Conservation (phyloP, 1,140 invertebrate species). For the Brachystomella parvula region DNA sequence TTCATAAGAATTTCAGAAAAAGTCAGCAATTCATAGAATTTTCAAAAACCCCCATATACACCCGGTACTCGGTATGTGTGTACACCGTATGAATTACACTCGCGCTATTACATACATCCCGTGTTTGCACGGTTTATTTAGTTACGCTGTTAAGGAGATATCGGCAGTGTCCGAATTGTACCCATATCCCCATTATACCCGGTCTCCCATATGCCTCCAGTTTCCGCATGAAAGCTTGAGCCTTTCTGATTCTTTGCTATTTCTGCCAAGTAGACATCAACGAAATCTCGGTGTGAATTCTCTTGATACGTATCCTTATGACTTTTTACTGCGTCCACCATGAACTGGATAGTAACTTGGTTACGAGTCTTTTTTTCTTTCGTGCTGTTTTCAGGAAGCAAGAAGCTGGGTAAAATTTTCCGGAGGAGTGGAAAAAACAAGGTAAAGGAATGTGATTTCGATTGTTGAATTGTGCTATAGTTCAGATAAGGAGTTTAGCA, state of each 20-base stretch:
- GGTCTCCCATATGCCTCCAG: neutral
- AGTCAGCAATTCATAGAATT: too few relatives aligned
- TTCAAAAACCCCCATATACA: too few relatives aligned
- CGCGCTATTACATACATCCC: too few relatives aligned
- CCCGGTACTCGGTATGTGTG: too few relatives aligned
- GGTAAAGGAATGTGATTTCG: neutral
- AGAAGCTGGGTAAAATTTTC: neutral
- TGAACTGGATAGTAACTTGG: neutral
- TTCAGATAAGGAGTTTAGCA: neutral
- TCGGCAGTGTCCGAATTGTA: too few relatives aligned
- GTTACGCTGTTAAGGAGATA: too few relatives aligned
- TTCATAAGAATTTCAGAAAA: too few relatives aligned
- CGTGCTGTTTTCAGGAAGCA: neutral
- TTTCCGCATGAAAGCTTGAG: neutral
- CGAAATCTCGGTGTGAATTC: constrained; percentile 13
- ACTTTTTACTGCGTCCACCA: neutral
- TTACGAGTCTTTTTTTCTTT: neutral
- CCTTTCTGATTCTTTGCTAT: constrained; percentile 8
- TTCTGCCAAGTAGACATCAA: constrained; percentile 23
- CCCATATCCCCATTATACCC: too few relatives aligned
- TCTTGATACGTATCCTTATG: constrained; percentile 19
- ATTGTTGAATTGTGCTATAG: neutral
- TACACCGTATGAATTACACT: too few relatives aligned
- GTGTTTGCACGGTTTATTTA: too few relatives aligned
- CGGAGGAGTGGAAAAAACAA: neutral